A percentile compares a stretch with the other conserved stretches of the same genome.
phyloP scores from a whole-genome alignment of 2,113 vertebrate species.

The Naja naja region DNA sequence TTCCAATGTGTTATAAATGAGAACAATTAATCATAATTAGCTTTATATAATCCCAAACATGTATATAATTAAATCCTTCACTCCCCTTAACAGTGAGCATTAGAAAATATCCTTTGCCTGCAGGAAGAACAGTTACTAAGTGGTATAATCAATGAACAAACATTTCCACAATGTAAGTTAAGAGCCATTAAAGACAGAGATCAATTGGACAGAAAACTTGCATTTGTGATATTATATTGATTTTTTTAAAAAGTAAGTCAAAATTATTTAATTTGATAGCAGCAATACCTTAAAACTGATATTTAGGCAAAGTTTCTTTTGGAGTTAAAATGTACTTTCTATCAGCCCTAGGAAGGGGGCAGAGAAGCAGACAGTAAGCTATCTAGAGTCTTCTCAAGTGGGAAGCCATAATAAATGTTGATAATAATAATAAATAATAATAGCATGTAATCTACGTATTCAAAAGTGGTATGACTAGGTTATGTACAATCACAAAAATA shows the following conservation, averaged over 20 bases:
- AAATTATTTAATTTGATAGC: neutral
- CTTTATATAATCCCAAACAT: neutral
- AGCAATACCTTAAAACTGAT: neutral
- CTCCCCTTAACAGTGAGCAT: neutral
- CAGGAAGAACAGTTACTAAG: slow-evolving; percentile 10
- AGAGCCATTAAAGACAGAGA: neutral
- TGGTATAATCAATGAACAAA: neutral
- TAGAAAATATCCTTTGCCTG: neutral
- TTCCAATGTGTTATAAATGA: slow-evolving; percentile 33
- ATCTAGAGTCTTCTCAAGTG: neutral
- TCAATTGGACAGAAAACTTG: neutral
- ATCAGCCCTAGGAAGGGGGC: neutral
- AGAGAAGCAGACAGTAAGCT: neutral
- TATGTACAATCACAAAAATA: neutral
- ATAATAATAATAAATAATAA: neutral
- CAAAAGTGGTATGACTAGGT: neutral
- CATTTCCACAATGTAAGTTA: neutral
- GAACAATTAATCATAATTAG: slow-evolving; percentile 39
- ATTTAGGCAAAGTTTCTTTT: neutral
- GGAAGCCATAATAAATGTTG: neutral
- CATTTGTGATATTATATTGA: neutral
- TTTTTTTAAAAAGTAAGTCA: neutral
- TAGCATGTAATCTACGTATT: neutral
- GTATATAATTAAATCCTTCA: slow-evolving; percentile 36
- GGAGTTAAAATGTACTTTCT: neutral